Conservation (phyloP, 2,113 vertebrate species). For the Melanerpes aurifrons region DNA sequence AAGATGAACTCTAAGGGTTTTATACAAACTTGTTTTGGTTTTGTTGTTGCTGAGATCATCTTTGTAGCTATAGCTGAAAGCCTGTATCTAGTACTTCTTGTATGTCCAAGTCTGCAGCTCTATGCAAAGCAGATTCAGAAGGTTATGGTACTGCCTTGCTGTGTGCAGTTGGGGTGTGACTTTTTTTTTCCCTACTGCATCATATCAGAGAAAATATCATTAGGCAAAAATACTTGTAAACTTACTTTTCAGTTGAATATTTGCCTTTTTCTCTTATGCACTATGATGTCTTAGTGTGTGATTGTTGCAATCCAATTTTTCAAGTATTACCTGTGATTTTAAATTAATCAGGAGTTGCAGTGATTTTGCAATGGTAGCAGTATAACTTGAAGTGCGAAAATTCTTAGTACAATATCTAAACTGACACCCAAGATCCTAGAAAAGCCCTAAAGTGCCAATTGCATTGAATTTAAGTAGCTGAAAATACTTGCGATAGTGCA, state of each 20-base stretch:
- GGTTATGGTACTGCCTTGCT: not conserved
- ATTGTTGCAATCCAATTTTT: not conserved
- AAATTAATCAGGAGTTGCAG: not conserved
- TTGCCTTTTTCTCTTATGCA: not conserved
- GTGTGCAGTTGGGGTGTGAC: no score
- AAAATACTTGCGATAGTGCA: not conserved
- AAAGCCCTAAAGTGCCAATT: not conserved
- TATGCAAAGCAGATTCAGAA: not conserved
- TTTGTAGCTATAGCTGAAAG: not conserved
- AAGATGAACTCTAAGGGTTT: constrained; percentile 1
- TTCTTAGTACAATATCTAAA: not conserved
- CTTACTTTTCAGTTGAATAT: not conserved
- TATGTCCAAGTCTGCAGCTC: not conserved
- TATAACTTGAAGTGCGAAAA: not conserved
- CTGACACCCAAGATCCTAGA: not conserved
- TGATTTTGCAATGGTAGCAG: not conserved
- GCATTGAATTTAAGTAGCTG: not conserved
- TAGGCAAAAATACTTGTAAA: not conserved
- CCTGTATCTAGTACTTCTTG: not conserved
- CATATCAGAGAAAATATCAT: not conserved
- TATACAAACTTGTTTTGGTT: not conserved
- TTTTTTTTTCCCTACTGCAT: not conserved
- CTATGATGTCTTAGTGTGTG: not conserved
- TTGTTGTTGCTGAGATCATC: not conserved
- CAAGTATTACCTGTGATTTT: not conserved